Evolutionary conservation across 2,888 invertebrate genomes (phyloP).

Genomic region (Lycaena phlaeas): DNA sequence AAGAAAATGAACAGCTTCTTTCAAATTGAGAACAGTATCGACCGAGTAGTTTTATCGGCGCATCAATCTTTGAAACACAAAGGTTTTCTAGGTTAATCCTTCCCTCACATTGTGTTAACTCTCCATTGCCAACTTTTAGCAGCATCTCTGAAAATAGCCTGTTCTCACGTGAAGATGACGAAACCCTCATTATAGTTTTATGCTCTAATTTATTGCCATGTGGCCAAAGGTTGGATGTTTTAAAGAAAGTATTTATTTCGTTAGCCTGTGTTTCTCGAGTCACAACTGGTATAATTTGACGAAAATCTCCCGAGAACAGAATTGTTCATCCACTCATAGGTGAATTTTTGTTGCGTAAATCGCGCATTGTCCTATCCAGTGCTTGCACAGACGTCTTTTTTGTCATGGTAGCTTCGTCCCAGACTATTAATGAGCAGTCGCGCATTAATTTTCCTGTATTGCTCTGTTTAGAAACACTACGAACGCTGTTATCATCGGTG

Average conservation of each 20-base stretch:
- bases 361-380: slow-evolving; percentile 27
- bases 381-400: slow-evolving; percentile 25
- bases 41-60: slow-evolving; percentile 22
- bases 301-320: slow-evolving; percentile 23
- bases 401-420: slow-evolving; percentile 25
- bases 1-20: slow-evolving; percentile 18
- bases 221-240: slow-evolving; percentile 24
- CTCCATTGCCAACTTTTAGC: too few relatives aligned
- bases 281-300: slow-evolving; percentile 25
- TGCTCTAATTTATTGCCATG: slow-evolving; percentile 24
- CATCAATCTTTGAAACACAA: slow-evolving; percentile 19
- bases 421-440: slow-evolving; percentile 25
- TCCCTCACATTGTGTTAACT: slow-evolving; percentile 24
- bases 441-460: slow-evolving; percentile 24
- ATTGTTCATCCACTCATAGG: slow-evolving; percentile 24
- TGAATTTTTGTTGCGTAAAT: slow-evolving; percentile 21
- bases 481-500: slow-evolving; percentile 23
- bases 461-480: slow-evolving; percentile 26
- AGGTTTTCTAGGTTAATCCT: slow-evolving; percentile 23
- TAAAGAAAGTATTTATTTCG: slow-evolving; percentile 24
- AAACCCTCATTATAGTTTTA: too few relatives aligned
- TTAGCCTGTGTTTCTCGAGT: too few relatives aligned
- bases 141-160: slow-evolving; percentile 23
- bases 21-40: slow-evolving; percentile 21
- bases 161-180: slow-evolving; percentile 21